Evolutionary conservation across 2,888 invertebrate species (phyloP).

Genomic region (Lepidochitona cinerea): DNA sequence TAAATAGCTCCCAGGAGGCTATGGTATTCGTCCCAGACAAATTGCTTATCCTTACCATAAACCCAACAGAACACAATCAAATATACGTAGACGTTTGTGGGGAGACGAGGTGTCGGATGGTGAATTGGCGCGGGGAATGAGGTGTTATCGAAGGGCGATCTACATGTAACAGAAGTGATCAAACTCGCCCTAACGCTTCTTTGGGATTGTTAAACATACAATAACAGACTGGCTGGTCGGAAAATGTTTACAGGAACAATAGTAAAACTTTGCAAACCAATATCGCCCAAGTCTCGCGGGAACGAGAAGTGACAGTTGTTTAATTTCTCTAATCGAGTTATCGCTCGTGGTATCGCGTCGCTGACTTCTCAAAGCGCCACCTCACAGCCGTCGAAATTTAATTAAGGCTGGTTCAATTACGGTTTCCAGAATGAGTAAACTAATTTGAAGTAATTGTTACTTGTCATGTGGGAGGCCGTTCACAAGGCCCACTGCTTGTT

Average conservation of each 20-base stretch:
- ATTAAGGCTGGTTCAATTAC: conserved; percentile 6
- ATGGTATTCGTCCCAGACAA: too few species aligned
- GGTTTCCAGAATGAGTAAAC: neutral
- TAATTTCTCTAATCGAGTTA: conserved; percentile 4
- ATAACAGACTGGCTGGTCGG: neutral
- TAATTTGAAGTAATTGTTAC: neutral
- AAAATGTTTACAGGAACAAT: conserved; percentile 5
- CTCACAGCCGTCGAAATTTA: neutral
- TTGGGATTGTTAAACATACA: neutral
- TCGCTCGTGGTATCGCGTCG: neutral
- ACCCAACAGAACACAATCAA: too few species aligned
- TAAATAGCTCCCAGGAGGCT: too few species aligned
- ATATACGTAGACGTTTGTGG: too few species aligned
- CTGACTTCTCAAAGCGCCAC: neutral
- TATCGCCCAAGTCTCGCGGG: conserved; percentile 1
- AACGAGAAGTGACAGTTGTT: conserved; percentile 5
- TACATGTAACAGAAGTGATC: neutral
- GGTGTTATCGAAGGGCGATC: too few species aligned
- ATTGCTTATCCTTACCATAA: too few species aligned
- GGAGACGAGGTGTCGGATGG: too few species aligned
- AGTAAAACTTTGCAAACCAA: conserved; percentile 9
- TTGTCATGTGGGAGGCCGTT: neutral
- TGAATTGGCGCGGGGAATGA: too few species aligned
- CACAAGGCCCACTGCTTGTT: neutral
- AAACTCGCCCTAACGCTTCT: neutral